Base-by-base conservation (phyloP, 2,797 vertebrate species). In the Valencia hispanica region DNA sequence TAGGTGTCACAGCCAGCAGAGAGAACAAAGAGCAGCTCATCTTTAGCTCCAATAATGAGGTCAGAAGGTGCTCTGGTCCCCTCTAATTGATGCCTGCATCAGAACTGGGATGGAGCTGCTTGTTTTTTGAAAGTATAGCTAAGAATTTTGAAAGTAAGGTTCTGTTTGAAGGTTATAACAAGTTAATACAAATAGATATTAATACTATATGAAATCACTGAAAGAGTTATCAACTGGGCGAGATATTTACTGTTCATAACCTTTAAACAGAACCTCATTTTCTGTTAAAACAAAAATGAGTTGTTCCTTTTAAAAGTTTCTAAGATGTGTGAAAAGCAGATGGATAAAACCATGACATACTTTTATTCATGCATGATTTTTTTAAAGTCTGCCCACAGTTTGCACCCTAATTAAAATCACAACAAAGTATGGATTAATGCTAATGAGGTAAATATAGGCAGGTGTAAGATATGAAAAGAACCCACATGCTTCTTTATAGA, bases 41-140 rank as follows among this genome's bases (percentile, higher is more conserved):
- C 89, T 89, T 86, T 89, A 84, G 84, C 89, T 93, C 92, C 93
- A 92, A 94, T 96, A 96, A 97, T 96, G 95, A 96, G 95, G 96
- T 96, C 95, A 95, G 86, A 78, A 75, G 92, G 94, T 94, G 89
- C 94, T 81, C 85, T 85, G 79, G 87, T 87, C 85, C 82, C 73
- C 59, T 86, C 77, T 83, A 69, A 88, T 84, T 88, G 87, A 74
- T 72, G 69, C 77, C 70, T 69, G 77, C 77, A 81, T 88, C 81
- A 84, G 83, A 76, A 61, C 68, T 53, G 55, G n/a, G 45, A 48
- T 53, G 15, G 61, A 70, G 30, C 74, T 73, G 72, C 78, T 86
- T 84, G 76, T 84, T 17, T 88, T 79, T 84, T 73, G 32, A 79
- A 84, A 47, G 12, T 32, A 41, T 34, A 27, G 65, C 4, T n/a